A percentile compares a stretch with the other conserved stretches of the same genome.
Conservation (phyloP, 2,113 vertebrate genomes). For the Ranitomeya variabilis region DNA sequence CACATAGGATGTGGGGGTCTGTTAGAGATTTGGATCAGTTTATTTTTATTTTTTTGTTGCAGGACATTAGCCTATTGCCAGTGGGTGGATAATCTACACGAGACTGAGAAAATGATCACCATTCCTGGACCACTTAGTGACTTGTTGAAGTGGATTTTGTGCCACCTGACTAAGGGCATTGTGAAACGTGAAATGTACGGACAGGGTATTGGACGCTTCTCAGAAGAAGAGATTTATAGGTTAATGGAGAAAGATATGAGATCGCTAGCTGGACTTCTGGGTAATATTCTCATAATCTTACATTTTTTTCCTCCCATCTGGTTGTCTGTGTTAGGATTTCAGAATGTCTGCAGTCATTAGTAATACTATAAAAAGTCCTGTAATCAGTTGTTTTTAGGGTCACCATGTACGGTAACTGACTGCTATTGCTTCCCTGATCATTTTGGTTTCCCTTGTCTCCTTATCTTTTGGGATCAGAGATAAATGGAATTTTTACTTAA, state of each 20-base stretch:
- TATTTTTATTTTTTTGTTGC: conserved; percentile 55
- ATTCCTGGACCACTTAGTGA: conserved; percentile 90
- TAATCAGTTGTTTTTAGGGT: no score
- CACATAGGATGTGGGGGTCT: neutral
- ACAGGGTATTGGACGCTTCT: conserved; percentile 93
- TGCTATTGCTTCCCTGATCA: no score
- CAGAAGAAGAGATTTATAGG: conserved; percentile 89
- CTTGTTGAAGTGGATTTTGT: conserved; percentile 89
- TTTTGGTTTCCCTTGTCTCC: no score
- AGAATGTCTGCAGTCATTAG: no score
- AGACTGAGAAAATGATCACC: conserved; percentile 89
- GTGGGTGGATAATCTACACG: conserved; percentile 94
- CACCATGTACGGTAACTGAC: no score
- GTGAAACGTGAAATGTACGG: conserved; percentile 96
- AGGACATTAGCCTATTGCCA: conserved; percentile 96
- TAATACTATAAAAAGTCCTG: no score
- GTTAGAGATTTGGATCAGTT: neutral
- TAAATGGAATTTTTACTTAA: no score
- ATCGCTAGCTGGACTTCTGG: conserved; percentile 88
- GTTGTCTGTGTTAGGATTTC: neutral
- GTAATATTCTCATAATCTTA: conserved; percentile 70
- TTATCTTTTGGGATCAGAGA: no score
- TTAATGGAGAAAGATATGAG: conserved; percentile 99
- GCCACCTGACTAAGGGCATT: conserved; percentile 89
- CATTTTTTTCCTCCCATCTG: neutral